A percentile compares a stretch with the other conserved stretches of the same genome.
Evolutionary conservation across 2,113 vertebrate species (phyloP).

Genomic region (Sphaerodactylus townsendi): DNA sequence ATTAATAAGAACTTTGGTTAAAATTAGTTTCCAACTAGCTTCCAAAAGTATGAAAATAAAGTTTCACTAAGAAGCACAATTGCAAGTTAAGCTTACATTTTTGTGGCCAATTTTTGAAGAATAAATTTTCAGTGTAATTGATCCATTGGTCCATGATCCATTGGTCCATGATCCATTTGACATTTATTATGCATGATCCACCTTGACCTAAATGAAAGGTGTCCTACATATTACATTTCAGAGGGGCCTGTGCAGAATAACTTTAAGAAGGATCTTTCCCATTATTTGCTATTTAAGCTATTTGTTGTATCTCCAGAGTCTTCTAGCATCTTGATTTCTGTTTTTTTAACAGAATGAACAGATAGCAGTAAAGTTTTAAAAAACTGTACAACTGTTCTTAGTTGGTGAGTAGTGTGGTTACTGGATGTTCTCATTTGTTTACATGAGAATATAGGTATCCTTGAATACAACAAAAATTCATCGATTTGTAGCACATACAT

Average conservation of each 20-base stretch:
- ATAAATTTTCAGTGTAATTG: background rate
- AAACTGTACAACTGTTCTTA: background rate
- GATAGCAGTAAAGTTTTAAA: background rate
- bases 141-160: no score
- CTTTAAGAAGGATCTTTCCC: background rate
- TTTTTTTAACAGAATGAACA: background rate
- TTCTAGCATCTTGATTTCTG: background rate
- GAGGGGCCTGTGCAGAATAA: background rate
- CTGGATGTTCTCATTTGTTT: background rate
- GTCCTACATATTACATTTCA: background rate
- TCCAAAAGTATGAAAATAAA: no score
- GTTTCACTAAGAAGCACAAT: background rate
- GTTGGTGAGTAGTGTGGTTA: background rate
- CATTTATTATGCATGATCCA: background rate
- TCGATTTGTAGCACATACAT: background rate
- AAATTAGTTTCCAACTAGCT: no score
- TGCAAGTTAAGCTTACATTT: background rate
- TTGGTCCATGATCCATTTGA: no score
- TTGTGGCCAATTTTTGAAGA: background rate
- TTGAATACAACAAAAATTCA: rapidly evolving
- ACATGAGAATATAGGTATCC: background rate
- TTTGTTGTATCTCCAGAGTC: background rate
- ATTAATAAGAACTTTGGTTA: no score
- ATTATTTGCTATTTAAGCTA: background rate
- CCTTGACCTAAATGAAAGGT: background rate